phyloP scores from a whole-genome alignment of 2,888 invertebrate genomes.

The Sthenelais limicola region DNA sequence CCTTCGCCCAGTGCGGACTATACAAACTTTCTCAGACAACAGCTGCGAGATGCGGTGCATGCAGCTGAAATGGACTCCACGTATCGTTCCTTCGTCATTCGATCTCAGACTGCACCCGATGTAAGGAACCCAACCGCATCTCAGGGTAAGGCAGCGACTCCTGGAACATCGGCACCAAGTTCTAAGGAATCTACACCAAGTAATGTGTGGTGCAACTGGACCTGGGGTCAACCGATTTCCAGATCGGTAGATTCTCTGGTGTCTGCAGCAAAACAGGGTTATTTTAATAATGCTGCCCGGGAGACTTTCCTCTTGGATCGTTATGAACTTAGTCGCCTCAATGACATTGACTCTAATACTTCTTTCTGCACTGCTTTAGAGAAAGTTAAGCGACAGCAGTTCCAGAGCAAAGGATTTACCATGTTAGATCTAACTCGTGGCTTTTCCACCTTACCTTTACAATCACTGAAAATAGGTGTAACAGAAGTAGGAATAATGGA shows the following conservation, averaged over 20 bases:
- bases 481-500: constrained; percentile 51
- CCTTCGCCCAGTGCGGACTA: constrained; percentile 20
- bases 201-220: constrained; percentile 21
- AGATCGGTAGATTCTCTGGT: constrained; percentile 21
- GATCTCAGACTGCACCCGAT: constrained; percentile 29
- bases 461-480: constrained; percentile 56
- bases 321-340: constrained; percentile 54
- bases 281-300: constrained; percentile 9
- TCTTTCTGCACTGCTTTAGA: constrained; percentile 55
- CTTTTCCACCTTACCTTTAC: constrained; percentile 59
- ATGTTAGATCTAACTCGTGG: constrained; percentile 57
- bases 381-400: constrained; percentile 39
- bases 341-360: constrained; percentile 58
- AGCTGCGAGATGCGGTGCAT: constrained; percentile 35
- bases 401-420: constrained; percentile 42
- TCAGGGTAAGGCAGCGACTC: neutral
- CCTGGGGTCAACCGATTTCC: constrained; percentile 27
- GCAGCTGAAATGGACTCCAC: constrained; percentile 28
- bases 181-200: neutral
- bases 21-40: constrained; percentile 21
- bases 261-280: constrained; percentile 10
- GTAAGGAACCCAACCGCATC: neutral
- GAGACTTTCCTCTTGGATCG: constrained; percentile 44
- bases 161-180: neutral
- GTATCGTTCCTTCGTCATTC: constrained; percentile 16